Percentiles rank a stretch among this genome's conserved stretches.
Evolutionary conservation across 2,113 vertebrate genomes (phyloP).

Genomic region (Pontoporia blainvillei): DNA sequence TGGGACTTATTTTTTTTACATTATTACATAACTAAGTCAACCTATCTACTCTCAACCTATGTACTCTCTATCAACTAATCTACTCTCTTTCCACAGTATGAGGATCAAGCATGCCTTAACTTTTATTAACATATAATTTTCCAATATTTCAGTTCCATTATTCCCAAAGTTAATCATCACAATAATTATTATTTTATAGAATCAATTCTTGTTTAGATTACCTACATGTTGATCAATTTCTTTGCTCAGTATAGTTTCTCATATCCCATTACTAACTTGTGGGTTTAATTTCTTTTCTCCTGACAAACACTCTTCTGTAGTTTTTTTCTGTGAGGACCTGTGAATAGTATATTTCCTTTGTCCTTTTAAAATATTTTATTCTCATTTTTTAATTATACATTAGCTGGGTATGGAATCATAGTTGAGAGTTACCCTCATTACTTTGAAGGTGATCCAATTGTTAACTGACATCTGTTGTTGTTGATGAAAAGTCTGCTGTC

Average conservation of each 20-base stretch:
- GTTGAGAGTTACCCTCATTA: not conserved
- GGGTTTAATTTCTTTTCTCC: not conserved
- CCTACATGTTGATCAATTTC: not conserved
- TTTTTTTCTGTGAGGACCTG: not conserved
- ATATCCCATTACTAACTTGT: not conserved
- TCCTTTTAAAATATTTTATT: not conserved
- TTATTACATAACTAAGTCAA: not conserved
- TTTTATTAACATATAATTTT: not conserved
- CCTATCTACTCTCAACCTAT: not conserved
- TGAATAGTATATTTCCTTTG: not conserved
- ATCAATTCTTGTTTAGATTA: not conserved
- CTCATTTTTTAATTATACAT: not conserved
- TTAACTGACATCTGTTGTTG: not conserved
- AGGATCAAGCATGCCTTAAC: not conserved
- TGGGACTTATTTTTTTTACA: not conserved
- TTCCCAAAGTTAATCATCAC: not conserved
- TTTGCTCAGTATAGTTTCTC: not conserved
- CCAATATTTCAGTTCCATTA: not conserved
- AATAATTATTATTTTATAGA: not conserved
- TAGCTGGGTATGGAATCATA: not conserved
- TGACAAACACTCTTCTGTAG: not conserved
- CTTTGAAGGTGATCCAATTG: not conserved
- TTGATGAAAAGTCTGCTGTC: not conserved
- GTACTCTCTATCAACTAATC: not conserved
- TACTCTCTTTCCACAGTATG: not conserved